phyloP scores from a whole-genome alignment of 2,797 vertebrate genomes.

The Poeciliopsis gracilis region DNA sequence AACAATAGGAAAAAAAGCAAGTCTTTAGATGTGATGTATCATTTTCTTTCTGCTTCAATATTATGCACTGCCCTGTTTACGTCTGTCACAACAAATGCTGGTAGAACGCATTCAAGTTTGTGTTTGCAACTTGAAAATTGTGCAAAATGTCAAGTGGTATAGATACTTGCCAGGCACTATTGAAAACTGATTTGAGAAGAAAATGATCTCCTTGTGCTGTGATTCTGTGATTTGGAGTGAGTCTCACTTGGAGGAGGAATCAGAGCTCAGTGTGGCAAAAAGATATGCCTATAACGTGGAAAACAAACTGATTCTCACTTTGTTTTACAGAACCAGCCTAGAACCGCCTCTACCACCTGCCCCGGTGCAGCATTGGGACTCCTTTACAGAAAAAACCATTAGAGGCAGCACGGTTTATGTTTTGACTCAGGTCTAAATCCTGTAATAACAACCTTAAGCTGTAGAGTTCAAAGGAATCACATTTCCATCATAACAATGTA shows the following conservation, averaged over 20 bases:
- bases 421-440: slow-evolving; percentile 42
- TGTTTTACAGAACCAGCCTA: neutral
- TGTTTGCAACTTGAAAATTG: neutral
- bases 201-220: neutral
- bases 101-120: no score
- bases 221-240: neutral
- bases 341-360: neutral
- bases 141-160: neutral
- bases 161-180: neutral
- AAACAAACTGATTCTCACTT: neutral
- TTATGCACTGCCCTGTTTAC: neutral
- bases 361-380: neutral
- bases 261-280: neutral
- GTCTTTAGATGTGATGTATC: neutral
- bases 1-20: neutral
- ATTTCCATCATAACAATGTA: slow-evolving; percentile 14
- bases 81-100: neutral
- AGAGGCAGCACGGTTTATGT: slow-evolving; percentile 7
- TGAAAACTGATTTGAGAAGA: neutral
- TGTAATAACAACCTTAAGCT: slow-evolving; percentile 4
- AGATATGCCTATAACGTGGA: neutral
- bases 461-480: slow-evolving; percentile 20
- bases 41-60: neutral
- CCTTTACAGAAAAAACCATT: neutral
- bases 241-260: neutral